phyloP scores from a whole-genome alignment of 1,140 invertebrate species.

The Zophobas morio region DNA sequence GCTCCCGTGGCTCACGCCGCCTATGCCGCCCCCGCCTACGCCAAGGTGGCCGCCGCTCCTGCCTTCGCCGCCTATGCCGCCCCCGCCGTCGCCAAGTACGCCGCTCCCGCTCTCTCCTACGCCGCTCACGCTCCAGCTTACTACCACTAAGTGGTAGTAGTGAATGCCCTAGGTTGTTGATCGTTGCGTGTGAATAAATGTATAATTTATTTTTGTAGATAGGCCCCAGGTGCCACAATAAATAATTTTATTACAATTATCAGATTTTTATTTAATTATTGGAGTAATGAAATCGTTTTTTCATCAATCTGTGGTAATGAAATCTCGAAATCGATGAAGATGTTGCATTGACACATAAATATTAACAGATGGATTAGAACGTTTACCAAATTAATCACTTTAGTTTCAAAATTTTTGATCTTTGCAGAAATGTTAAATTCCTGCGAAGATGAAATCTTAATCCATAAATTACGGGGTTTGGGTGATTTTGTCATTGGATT shows the following conservation, averaged over 20 bases:
- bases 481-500: neutral
- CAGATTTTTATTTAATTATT: neutral
- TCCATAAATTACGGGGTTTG: slow-evolving; percentile 4
- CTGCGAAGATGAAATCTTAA: neutral
- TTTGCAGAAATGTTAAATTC: slow-evolving; percentile 24
- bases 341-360: slow-evolving; percentile 8
- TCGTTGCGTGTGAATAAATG: slow-evolving; percentile 42
- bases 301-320: neutral
- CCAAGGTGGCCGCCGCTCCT: slow-evolving; percentile 36
- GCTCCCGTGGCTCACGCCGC: slow-evolving; percentile 8
- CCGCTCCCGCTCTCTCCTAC: slow-evolving; percentile 54
- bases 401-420: slow-evolving; percentile 21
- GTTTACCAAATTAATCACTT: slow-evolving; percentile 4
- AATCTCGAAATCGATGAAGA: slow-evolving; percentile 1
- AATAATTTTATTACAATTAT: slow-evolving; percentile 23
- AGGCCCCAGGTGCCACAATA: slow-evolving; percentile 18
- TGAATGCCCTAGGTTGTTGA: slow-evolving; percentile 30
- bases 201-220: slow-evolving; percentile 46
- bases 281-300: too few relatives aligned
- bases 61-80: slow-evolving; percentile 65
- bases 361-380: neutral
- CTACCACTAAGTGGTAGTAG: slow-evolving; percentile 31
- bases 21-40: slow-evolving; percentile 40
- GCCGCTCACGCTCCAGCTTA: slow-evolving; percentile 49
- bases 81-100: slow-evolving; percentile 59